Base-by-base conservation (phyloP, 2,797 vertebrate species). In the Tarsius wallacei region DNA sequence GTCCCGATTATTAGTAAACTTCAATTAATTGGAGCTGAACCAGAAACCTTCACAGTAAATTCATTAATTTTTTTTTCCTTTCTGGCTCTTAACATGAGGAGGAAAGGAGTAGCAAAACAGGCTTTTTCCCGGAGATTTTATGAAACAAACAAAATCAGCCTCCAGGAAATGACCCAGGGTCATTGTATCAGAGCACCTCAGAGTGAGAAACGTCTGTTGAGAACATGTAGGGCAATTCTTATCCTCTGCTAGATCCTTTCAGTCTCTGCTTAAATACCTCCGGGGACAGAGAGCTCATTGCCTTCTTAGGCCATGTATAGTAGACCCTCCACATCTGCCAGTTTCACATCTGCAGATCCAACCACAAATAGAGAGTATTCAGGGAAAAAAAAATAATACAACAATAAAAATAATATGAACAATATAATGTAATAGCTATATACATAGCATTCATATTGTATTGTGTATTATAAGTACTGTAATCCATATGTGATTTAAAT, bases 121-220 rank as follows among this genome's bases (percentile, higher is more conserved):
- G 2, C 89, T 47, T 57, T 71, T 70, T 47, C 61, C 59, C 85
- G 31, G 3, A 91, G 86, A 80, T 94, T 95, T 97, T 97, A 87
- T 87, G 93, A 95, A 96, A 94, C 95, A 96, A 97, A 97, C 86
- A 91, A 96, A 97, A 89, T 31, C 28, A 73, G 68, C 84, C 87
- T 96, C 36, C 63, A 49, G 97, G 97, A 98, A 97, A 74, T 97
- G 95, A 93, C 96, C 90, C 31, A 15, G 68, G 84, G 53, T 96
- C 88, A 80, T 31, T 71, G 82, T 42, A 49, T 87, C 80, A 33
- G 42, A 97, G 85, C 70, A 86, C 63, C 89, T 96, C 42, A n/a
- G 78, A 86, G 33, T 51, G 47, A 51, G 51, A 87, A 93, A 88
- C 77, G 3, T 85, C 55, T 92, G n/a, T 77, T 55, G 82, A 93